Base-by-base conservation (phyloP, 1,140 invertebrate genomes). In the Drosophila tsacasi region DNA sequence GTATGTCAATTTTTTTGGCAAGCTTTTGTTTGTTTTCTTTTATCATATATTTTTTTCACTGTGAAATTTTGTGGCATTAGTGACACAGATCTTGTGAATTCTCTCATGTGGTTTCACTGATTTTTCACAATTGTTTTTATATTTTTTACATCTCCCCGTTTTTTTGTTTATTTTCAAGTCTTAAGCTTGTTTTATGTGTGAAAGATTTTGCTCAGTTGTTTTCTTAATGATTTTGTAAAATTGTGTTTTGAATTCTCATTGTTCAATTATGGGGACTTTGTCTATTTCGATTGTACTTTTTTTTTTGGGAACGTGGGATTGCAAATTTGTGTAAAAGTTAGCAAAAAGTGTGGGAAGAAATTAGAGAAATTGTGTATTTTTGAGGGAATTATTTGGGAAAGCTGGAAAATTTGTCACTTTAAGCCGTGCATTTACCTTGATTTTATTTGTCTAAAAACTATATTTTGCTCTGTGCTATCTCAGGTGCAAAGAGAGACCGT, bases 141-240 rank as follows among this genome's bases (percentile, higher is more conserved):
- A 23, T 69, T 17, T 59, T 49, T 30, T 27, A 50, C 32, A 39
- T 47, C 32, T 9, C 35, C 2, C 35, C 35, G 12, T 40, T 39
- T 35, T 35, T 55, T 58, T 71, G 37, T 72, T 72, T 67, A 15
- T 74, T 59, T 74, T 44, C 49, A 44, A n/a, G 44, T 61, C 35
- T 50, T 66, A 13, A 63, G 39, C 25, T 76, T 47, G 50, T 55
- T 44, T 68, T 69, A 46, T 79, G 58, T 78, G 58, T 55, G 58
- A 62, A 76, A 71, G 19, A 69, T 58, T 15, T 55, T 55, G 50
- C 54, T 30, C 39, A 37, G 40, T 76, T 86, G 83, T 86, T 86
- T 87, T 86, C 66, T 73, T 83, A 83, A 83, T 87, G 83, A 86
- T 86, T 62, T 83, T 75, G 79, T 79, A 66, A 19, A 81, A 46